phyloP scores from a whole-genome alignment of 2,888 invertebrate species.

The Muschampia plurimacula region DNA sequence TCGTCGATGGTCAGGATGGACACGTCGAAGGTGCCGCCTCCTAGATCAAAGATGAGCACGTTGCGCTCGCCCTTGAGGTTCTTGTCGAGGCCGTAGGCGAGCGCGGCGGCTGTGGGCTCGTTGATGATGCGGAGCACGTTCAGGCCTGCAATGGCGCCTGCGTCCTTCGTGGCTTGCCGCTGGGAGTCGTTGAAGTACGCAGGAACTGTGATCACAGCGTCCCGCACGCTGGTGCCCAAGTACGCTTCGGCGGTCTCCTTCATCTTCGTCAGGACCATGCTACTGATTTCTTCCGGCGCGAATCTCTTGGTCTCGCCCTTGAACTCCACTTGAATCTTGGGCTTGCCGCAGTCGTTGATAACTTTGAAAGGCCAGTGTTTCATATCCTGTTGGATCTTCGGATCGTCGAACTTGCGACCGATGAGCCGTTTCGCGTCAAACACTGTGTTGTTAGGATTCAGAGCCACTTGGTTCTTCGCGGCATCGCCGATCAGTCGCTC shows the following conservation, averaged over 20 bases:
- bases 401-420: constrained; percentile 91
- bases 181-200: constrained; percentile 92
- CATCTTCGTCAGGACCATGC: constrained; percentile 82
- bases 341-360: constrained; percentile 87
- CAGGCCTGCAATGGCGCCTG: constrained; percentile 91
- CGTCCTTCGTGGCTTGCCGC: constrained; percentile 92
- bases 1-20: constrained; percentile 94
- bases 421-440: constrained; percentile 93
- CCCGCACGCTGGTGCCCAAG: constrained; percentile 87
- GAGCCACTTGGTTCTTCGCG: constrained; percentile 93
- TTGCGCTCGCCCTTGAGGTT: constrained; percentile 88
- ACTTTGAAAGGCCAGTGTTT: constrained; percentile 94
- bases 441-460: constrained; percentile 91
- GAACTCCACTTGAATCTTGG: constrained; percentile 88
- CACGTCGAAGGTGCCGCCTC: constrained; percentile 92
- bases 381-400: constrained; percentile 91
- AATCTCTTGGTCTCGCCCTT: constrained; percentile 88
- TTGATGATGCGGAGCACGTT: constrained; percentile 94
- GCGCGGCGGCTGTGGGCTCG: constrained; percentile 91
- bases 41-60: constrained; percentile 88
- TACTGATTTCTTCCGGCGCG: constrained; percentile 90
- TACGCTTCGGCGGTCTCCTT: constrained; percentile 89
- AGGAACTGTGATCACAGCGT: constrained; percentile 93
- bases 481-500: constrained; percentile 95
- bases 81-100: constrained; percentile 90